These are phyloP conservation scores for Enchytraeus crypticus DNA, from an alignment of 2,888 invertebrate species.

Conservation along the genomic window DNA sequence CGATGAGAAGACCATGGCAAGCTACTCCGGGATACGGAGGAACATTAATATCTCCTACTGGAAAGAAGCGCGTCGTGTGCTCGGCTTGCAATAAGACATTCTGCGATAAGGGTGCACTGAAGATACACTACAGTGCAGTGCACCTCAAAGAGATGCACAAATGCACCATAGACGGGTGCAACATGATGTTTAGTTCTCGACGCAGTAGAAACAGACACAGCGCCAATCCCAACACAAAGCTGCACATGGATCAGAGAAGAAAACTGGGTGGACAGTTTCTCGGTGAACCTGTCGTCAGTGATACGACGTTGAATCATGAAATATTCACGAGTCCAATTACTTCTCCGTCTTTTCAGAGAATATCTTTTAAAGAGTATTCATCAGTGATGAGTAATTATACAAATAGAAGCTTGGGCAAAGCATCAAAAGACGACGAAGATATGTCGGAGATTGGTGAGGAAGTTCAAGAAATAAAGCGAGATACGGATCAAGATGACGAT, in stretches of 20 bases:
- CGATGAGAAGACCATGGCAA: conserved; percentile 41
- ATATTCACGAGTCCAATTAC: too few species aligned
- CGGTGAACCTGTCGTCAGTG: neutral
- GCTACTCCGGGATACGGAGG: conserved; percentile 45
- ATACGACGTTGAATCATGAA: too few species aligned
- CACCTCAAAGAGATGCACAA: conserved; percentile 98
- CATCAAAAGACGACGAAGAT: too few species aligned
- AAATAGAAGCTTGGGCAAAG: too few species aligned
- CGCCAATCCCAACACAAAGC: conserved; percentile 94
- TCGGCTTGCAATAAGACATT: conserved; percentile 97
- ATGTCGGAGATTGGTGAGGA: too few species aligned
- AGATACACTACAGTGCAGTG: conserved; percentile 97
- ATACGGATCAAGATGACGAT: too few species aligned
- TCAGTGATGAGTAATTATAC: too few species aligned
- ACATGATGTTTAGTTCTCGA: conserved; percentile 97
- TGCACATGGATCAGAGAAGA: conserved; percentile 58
- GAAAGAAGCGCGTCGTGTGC: conserved; percentile 91
- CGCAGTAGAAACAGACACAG: conserved; percentile 90
- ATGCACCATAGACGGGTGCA: conserved; percentile 95
- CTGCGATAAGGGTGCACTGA: conserved; percentile 98
- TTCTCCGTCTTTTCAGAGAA: too few species aligned
- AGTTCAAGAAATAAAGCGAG: too few species aligned
- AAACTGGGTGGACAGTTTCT: conserved; percentile 23
- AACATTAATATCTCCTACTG: conserved; percentile 44
- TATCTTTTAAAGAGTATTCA: too few species aligned